Conservation (phyloP, 2,113 vertebrate species). For the Atrichornis clamosus region DNA sequence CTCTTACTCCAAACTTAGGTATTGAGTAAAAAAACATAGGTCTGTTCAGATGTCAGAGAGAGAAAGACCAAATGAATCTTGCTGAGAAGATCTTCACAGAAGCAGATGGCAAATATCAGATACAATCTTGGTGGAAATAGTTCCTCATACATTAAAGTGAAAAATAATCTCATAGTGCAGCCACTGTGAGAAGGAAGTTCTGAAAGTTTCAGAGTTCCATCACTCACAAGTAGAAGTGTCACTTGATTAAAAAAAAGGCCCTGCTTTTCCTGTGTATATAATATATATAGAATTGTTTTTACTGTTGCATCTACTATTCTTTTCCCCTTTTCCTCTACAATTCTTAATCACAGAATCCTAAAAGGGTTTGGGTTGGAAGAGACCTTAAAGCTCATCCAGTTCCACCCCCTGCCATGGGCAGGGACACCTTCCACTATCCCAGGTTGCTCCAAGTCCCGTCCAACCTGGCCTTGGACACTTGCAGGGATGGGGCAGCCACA, state of each 20-base stretch:
- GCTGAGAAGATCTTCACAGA: background rate
- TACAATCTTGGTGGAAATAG: background rate
- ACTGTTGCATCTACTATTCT: background rate
- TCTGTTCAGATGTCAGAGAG: background rate
- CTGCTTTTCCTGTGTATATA: no score
- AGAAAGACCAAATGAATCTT: background rate
- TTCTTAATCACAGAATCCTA: background rate
- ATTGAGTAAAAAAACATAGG: background rate
- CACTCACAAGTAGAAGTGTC: background rate
- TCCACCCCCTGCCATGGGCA: background rate
- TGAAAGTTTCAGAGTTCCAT: background rate
- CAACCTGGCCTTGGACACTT: rapidly evolving
- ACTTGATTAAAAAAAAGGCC: background rate
- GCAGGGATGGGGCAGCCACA: background rate
- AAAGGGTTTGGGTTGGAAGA: background rate
- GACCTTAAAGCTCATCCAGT: rapidly evolving
- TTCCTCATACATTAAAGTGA: background rate
- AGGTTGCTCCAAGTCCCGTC: rapidly evolving
- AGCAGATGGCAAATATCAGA: background rate
- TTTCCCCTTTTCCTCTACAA: background rate
- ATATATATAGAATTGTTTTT: background rate
- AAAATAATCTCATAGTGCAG: background rate
- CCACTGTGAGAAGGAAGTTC: background rate
- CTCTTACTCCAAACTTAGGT: background rate
- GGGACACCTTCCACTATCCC: background rate